Conservation (phyloP, 2,888 invertebrate genomes). For the Chloromyia formosa region DNA sequence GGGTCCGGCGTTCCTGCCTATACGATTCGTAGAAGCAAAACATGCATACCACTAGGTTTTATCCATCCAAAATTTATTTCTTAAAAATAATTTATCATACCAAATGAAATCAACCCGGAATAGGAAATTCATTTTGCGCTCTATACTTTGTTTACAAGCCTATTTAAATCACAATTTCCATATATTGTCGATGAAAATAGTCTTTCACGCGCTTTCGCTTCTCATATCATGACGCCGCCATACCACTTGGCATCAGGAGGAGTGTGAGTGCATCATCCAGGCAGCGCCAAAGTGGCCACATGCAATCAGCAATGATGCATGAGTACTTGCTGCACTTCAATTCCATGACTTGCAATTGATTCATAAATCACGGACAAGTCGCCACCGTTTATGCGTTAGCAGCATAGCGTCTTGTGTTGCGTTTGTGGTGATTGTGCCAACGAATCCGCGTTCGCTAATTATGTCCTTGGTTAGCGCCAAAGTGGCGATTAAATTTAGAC, state of each 20-base stretch:
- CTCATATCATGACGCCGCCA: neutral
- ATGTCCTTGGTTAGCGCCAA: constrained; percentile 44
- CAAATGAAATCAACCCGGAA: no score
- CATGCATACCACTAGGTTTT: no score
- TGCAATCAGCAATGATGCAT: constrained; percentile 29
- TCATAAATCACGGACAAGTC: constrained; percentile 41
- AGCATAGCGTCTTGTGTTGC: constrained; percentile 17
- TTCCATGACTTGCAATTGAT: constrained; percentile 37
- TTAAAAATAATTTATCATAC: no score
- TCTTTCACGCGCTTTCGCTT: no score
- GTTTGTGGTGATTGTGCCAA: neutral
- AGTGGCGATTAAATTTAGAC: constrained; percentile 33
- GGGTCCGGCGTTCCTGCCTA: no score
- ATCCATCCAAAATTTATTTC: no score
- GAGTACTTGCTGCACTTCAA: constrained; percentile 27
- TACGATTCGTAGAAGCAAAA: no score
- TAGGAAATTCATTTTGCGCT: no score
- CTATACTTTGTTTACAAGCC: no score
- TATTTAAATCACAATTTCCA: no score
- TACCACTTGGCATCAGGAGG: neutral
- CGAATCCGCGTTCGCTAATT: constrained; percentile 5
- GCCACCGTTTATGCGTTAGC: constrained; percentile 30
- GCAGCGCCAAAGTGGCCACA: neutral
- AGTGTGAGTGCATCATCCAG: neutral
- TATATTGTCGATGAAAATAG: no score